phyloP scores from a whole-genome alignment of 2,888 invertebrate species.

The Caenorhabditis japonica region DNA sequence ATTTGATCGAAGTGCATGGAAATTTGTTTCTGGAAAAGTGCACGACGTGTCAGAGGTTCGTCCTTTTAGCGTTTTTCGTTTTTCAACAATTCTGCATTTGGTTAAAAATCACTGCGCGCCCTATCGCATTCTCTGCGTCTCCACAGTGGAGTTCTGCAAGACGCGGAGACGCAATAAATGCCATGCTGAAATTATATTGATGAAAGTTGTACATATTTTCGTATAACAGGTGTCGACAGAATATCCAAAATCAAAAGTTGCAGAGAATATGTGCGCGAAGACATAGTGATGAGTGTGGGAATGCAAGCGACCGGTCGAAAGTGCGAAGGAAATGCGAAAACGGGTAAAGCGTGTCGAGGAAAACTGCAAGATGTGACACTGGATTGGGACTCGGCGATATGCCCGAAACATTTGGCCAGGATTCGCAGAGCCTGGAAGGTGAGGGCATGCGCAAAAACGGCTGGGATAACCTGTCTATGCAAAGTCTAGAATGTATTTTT shows the following conservation, averaged over 20 bases:
- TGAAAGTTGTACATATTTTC: no score
- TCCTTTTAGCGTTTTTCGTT: not conserved
- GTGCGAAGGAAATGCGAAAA: conserved; percentile 81
- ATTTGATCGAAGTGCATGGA: conserved; percentile 93
- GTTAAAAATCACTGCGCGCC: no score
- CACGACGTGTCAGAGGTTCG: conserved; percentile 84
- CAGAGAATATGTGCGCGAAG: conserved; percentile 86
- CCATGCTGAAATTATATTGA: no score
- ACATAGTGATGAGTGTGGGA: conserved; percentile 85
- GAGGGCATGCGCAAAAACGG: not conserved
- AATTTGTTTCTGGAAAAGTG: conserved; percentile 98
- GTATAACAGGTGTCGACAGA: no score
- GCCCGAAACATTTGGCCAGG: conserved; percentile 80
- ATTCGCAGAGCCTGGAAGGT: conserved; percentile 73
- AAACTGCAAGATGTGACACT: conserved; percentile 89
- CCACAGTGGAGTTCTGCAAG: no score
- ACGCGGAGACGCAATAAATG: no score
- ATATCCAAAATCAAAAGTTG: no score
- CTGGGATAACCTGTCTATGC: not conserved
- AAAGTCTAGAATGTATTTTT: no score
- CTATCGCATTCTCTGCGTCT: no score
- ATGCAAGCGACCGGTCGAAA: conserved; percentile 83
- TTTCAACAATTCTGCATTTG: no score
- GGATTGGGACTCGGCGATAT: conserved; percentile 96
- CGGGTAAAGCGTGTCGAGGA: conserved; percentile 81